Base-by-base conservation (phyloP, 2,888 invertebrate genomes). In the Orthonychiurus folsomi region DNA sequence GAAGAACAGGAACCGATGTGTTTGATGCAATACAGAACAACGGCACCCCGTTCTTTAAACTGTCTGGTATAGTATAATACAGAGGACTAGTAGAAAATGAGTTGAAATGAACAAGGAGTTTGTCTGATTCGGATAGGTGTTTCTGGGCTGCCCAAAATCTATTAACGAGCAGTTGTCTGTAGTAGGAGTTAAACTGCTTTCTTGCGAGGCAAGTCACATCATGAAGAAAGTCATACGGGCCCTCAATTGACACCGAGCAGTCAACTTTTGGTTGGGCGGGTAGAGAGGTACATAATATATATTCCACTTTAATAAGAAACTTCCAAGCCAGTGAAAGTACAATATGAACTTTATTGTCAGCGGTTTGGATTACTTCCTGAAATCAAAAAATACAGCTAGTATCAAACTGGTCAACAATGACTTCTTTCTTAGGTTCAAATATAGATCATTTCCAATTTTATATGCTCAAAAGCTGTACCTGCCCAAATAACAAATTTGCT, bases 291-390 rank as follows among this genome's bases (percentile, higher is more conserved):
- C 78, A 79, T 18, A 80, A 78, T 60, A 80, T 77, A 75, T 88
- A 88, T 73, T 87, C 86, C 63, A 88, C 81, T 74, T 81, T 84
- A 68, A 86, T 84, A 71, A 83, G 82, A 63, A 85, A 83, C 75
- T 86, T 85, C 87, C 87, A 88, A 18, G 86, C 85, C 60, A 88
- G 77, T 57, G 84, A 80, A 64, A 89, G 79, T 67, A 80, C 80
- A 24, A 88, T 81, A 75, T 85, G 83, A 56, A 87, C 77, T 64
- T 78, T 75, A 60, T 80, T 81, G 69, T 84, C 83, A 61, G 79
- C 37, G 24, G 57, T 77, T 62, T 80, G 73, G 63, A 75, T 76
- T n/a, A 81, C 77, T 70, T 77, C 79, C 79, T 82, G 77, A 63
- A 81, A 80, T 68, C 76, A 73, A 67, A 67, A 20, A 63, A 55